Percentiles rank a stretch among this genome's conserved stretches.
Evolutionary conservation across 2,888 invertebrate species (phyloP).

Genomic region (Silvanus unidentatus): DNA sequence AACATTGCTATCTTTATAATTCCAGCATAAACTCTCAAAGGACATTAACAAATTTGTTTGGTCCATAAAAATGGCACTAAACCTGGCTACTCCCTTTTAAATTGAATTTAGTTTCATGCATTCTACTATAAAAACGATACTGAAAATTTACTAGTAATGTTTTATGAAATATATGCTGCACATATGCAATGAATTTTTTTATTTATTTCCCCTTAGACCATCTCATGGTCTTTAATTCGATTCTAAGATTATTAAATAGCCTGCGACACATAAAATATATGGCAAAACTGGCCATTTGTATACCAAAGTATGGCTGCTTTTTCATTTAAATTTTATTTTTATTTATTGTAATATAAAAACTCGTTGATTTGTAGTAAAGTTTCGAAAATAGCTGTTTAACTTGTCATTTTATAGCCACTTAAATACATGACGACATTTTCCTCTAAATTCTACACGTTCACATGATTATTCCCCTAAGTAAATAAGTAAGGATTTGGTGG

Average conservation of each 20-base stretch:
- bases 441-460: conserved; percentile 7
- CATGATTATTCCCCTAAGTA: conserved; percentile 21
- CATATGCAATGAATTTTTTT: too few relatives aligned
- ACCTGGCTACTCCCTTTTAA: conserved; percentile 2
- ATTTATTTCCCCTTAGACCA: too few relatives aligned
- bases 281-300: too few relatives aligned
- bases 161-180: neutral
- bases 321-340: neutral
- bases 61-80: conserved; percentile 11
- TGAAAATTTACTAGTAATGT: neutral
- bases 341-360: neutral
- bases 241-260: too few relatives aligned
- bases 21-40: conserved; percentile 10
- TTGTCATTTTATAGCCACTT: neutral
- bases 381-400: too few relatives aligned
- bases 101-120: conserved; percentile 8
- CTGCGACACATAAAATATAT: too few relatives aligned
- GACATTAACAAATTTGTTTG: conserved; percentile 11
- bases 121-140: neutral
- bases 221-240: too few relatives aligned
- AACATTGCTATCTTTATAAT: conserved; percentile 4
- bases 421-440: conserved; percentile 5
- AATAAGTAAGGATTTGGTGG: conserved; percentile 23
- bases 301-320: too few relatives aligned
- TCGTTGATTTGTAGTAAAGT: neutral